Evolutionary conservation across 30 jellyfish, hydroid and myxozoan species (phyloP).

Genomic region (Rhopilema esculentum): DNA sequence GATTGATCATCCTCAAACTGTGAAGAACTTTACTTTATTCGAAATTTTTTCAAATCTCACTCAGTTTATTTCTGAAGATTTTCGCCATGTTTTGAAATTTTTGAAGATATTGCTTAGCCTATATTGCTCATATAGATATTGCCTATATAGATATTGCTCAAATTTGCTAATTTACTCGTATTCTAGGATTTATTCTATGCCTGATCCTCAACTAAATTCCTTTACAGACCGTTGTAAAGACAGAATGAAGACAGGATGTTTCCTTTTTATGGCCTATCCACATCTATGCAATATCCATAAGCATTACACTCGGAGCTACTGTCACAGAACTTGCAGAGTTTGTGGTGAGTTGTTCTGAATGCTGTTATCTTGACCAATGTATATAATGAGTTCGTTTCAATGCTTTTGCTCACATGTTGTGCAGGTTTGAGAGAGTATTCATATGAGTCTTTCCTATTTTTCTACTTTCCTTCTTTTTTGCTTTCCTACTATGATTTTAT

Average conservation of each 20-base stretch:
- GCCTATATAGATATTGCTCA: too few relatives aligned
- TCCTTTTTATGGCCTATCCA: slow-evolving; percentile 62
- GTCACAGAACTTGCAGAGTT: slow-evolving; percentile 80
- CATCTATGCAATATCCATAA: slow-evolving; percentile 50
- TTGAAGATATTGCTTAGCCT: too few relatives aligned
- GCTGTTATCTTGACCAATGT: too few relatives aligned
- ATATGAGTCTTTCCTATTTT: not conserved
- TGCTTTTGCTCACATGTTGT: not conserved
- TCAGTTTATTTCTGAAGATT: too few relatives aligned
- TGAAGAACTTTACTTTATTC: too few relatives aligned
- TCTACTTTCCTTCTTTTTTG: not conserved
- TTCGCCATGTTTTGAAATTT: too few relatives aligned
- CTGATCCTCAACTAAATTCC: not conserved
- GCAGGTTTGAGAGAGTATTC: too few relatives aligned
- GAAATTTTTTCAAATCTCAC: too few relatives aligned
- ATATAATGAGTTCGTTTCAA: not conserved
- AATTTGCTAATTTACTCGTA: too few relatives aligned
- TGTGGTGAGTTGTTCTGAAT: slow-evolving; percentile 73
- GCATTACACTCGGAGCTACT: slow-evolving; percentile 45
- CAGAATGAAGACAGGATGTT: slow-evolving; percentile 54
- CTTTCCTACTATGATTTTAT: not conserved
- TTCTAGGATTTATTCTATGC: too few relatives aligned
- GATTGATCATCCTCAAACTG: too few relatives aligned
- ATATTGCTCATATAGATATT: too few relatives aligned
- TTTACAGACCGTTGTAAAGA: slow-evolving; percentile 76